Evolutionary conservation across 1,140 invertebrate species (phyloP).

Genomic region (Drosophila pandora): DNA sequence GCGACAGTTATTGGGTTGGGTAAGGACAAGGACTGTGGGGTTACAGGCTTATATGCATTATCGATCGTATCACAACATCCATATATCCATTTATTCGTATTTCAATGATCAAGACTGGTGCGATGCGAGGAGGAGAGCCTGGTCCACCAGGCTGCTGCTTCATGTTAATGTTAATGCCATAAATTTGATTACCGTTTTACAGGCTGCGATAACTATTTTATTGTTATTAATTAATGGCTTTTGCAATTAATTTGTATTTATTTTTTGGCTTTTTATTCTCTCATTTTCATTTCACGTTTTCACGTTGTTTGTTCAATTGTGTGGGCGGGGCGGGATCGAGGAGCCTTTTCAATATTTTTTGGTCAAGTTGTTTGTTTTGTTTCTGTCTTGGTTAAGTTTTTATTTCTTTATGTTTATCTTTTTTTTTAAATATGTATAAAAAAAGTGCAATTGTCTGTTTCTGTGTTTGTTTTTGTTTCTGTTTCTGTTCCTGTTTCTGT

Average conservation of each 20-base stretch:
- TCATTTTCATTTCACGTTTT: conserved; percentile 25
- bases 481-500: conserved; percentile 35
- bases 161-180: conserved; percentile 54
- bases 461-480: conserved; percentile 45
- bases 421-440: conserved; percentile 63
- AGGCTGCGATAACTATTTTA: conserved; percentile 46
- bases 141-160: background rate
- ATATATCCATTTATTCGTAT: conserved; percentile 53
- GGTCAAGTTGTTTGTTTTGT: conserved; percentile 48
- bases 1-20: background rate
- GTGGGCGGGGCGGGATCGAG: conserved; percentile 49
- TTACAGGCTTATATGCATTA: conserved; percentile 8
- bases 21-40: background rate
- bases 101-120: conserved; percentile 43
- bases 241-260: conserved; percentile 43
- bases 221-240: conserved; percentile 52
- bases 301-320: conserved; percentile 38
- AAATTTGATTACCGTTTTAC: conserved; percentile 48
- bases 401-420: conserved; percentile 11
- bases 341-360: conserved; percentile 51
- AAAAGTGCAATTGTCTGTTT: conserved; percentile 71
- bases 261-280: conserved; percentile 27
- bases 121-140: too few relatives aligned
- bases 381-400: conserved; percentile 27
- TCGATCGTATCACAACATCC: conserved; percentile 75